Conservation (phyloP, 2,888 invertebrate genomes). For the Drosophila demipolita region DNA sequence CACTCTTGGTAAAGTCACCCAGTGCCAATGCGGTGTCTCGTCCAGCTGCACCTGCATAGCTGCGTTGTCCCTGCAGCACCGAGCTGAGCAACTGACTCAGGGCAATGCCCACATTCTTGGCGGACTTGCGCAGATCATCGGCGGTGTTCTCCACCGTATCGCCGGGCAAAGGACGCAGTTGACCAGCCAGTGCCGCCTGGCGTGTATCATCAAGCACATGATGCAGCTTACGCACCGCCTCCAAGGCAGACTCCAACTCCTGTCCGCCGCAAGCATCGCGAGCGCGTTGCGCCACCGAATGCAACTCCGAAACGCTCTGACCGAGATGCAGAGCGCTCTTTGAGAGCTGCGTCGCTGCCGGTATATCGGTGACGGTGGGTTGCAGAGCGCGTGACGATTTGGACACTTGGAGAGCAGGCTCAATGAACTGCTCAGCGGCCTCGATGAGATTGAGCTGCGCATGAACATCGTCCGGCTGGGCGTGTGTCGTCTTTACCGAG, state of each 20-base stretch:
- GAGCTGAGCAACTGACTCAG: slow-evolving; percentile 95
- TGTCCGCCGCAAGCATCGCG: slow-evolving; percentile 92
- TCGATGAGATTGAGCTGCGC: slow-evolving; percentile 93
- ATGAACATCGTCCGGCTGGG: slow-evolving; percentile 90
- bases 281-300: slow-evolving; percentile 88
- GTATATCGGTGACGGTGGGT: slow-evolving; percentile 92
- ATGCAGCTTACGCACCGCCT: slow-evolving; percentile 92
- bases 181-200: slow-evolving; percentile 89
- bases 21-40: slow-evolving; percentile 92
- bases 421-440: slow-evolving; percentile 93
- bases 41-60: slow-evolving; percentile 92
- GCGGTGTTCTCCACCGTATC: slow-evolving; percentile 89
- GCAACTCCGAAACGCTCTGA: slow-evolving; percentile 85
- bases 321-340: slow-evolving; percentile 84
- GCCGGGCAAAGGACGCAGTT: slow-evolving; percentile 93
- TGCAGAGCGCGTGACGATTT: slow-evolving; percentile 92
- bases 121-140: slow-evolving; percentile 85
- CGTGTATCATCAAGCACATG: slow-evolving; percentile 93
- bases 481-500: slow-evolving; percentile 90
- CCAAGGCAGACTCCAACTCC: slow-evolving; percentile 94
- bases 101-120: slow-evolving; percentile 92
- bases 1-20: slow-evolving; percentile 89
- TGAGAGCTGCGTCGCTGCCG: slow-evolving; percentile 90
- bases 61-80: slow-evolving; percentile 92
- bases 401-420: slow-evolving; percentile 90